These are phyloP conservation scores for Anser cygnoides DNA, from an alignment of 2,113 vertebrate genomes.

Conservation along the genomic window DNA sequence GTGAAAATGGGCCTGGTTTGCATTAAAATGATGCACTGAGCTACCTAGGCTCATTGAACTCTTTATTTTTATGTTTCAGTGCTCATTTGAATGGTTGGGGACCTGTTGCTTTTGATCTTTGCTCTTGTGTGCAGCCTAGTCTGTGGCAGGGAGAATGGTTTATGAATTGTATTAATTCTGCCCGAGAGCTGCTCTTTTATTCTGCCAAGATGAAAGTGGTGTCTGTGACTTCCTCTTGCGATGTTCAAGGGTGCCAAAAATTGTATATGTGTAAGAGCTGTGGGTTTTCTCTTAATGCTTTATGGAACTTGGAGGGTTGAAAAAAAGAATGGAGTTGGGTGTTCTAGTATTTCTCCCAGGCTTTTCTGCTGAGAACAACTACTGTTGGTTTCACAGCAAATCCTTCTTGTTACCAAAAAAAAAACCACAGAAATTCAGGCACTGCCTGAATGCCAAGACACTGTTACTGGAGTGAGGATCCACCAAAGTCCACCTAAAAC, in stretches of 20 bases:
- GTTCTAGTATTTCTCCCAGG: neutral
- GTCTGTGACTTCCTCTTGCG: rapidly evolving
- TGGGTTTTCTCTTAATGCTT: neutral
- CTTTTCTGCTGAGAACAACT: neutral
- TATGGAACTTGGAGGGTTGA: neutral
- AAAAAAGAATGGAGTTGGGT: neutral
- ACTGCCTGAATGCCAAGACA: rapidly evolving
- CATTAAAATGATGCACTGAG: conserved; percentile 50
- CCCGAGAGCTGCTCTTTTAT: neutral
- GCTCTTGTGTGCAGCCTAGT: neutral
- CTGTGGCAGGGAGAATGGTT: neutral
- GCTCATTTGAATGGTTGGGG: neutral
- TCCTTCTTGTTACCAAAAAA: neutral
- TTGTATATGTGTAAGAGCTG: neutral
- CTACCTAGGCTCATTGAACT: neutral
- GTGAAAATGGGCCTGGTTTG: conserved; percentile 23
- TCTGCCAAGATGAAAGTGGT: neutral
- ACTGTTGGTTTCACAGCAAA: neutral
- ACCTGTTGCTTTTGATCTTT: neutral
- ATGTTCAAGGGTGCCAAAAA: neutral
- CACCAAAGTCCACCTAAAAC: neutral
- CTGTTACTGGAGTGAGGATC: neutral
- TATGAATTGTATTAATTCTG: neutral
- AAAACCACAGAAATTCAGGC: neutral
- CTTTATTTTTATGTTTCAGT: neutral